phyloP scores from a whole-genome alignment of 2,797 vertebrate genomes.

The Platalea minor region DNA sequence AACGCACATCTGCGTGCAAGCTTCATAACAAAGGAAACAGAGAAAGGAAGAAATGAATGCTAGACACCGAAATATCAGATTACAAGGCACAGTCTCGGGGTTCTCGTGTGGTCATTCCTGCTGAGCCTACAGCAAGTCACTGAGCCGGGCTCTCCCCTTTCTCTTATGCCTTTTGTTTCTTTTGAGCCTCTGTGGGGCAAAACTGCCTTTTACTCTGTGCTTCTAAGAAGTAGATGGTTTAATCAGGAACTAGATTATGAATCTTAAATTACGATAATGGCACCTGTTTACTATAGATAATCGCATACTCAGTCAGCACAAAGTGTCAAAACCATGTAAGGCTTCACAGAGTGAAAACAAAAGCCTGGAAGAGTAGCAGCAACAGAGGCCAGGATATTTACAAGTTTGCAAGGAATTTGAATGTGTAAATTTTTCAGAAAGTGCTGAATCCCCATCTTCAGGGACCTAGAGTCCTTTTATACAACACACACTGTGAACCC shows the following conservation, averaged over 20 bases:
- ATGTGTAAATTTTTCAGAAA: neutral
- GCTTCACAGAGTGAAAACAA: neutral
- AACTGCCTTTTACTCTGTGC: neutral
- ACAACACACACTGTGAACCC: neutral
- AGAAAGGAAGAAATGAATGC: neutral
- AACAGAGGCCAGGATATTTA: neutral
- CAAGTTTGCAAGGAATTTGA: neutral
- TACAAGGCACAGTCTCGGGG: neutral
- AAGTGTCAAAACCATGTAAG: neutral
- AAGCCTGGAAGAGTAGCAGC: neutral
- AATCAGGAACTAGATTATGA: neutral
- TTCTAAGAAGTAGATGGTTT: neutral
- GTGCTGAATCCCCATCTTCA: neutral
- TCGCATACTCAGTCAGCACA: neutral
- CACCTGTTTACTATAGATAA: neutral
- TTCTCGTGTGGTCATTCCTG: accelerated
- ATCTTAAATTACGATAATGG: neutral
- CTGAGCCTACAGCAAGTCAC: neutral
- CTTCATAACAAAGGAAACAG: neutral
- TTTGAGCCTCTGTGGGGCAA: neutral
- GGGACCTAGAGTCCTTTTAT: neutral
- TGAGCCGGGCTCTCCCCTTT: neutral
- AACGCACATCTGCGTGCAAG: neutral
- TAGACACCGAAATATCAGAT: neutral
- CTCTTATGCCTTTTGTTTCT: neutral